Percentiles rank a stretch among this genome's conserved stretches.
Conservation (phyloP, 2,888 invertebrate genomes). For the Trimorus sp. region DNA sequence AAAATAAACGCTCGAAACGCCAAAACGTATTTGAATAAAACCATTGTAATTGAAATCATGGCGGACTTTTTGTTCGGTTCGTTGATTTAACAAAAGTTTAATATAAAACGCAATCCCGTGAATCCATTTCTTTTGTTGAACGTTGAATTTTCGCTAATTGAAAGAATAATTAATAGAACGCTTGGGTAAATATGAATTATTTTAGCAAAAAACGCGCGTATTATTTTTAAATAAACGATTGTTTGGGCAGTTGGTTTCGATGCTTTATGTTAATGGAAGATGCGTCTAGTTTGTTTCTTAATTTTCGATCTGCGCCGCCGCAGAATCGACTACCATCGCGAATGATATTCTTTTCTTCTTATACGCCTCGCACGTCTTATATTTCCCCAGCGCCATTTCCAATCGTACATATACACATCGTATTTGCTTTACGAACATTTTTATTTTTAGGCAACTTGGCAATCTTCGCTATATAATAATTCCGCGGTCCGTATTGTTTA, state of each 20-base stretch:
- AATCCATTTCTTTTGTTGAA: constrained; percentile 40
- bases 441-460: constrained; percentile 29
- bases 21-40: constrained; percentile 58
- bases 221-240: constrained; percentile 51
- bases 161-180: constrained; percentile 56
- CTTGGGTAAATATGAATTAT: constrained; percentile 52
- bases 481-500: constrained; percentile 23
- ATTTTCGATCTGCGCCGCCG: constrained; percentile 55
- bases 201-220: constrained; percentile 41
- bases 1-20: constrained; percentile 35
- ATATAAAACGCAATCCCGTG: constrained; percentile 46
- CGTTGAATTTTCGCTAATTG: constrained; percentile 48
- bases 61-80: constrained; percentile 53
- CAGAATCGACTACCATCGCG: constrained; percentile 51
- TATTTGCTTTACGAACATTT: constrained; percentile 41
- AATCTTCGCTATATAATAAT: constrained; percentile 35
- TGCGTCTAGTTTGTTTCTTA: constrained; percentile 57
- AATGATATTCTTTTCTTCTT: constrained; percentile 49
- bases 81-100: constrained; percentile 61
- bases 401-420: constrained; percentile 45
- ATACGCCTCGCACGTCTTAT: constrained; percentile 38
- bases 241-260: constrained; percentile 34
- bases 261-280: too few species aligned
- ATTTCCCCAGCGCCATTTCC: constrained; percentile 35
- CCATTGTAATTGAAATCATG: constrained; percentile 60